Base-by-base conservation (phyloP, 2,888 invertebrate genomes). In the Adelognathus sp. region DNA sequence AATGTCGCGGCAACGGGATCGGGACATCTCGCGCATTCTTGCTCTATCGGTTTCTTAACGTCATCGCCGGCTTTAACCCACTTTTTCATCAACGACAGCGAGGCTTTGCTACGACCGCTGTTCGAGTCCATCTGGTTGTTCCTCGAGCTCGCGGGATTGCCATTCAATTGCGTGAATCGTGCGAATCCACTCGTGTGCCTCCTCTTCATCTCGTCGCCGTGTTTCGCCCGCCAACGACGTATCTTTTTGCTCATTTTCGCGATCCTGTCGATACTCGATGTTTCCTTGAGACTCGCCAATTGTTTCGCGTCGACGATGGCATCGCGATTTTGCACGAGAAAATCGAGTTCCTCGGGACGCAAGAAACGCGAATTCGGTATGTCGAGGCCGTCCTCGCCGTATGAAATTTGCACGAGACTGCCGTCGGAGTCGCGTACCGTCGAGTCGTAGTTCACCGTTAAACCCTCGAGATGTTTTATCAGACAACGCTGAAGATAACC, bases 391-490 rank as follows among this genome's bases (percentile, higher is more conserved):
- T 98, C 98, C 92, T 98, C 98, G 0, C 98, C 98, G 86, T 98
- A 99, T 16, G 96, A 87, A 86, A 95, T 94, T 92, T 98, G 99
- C 64, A 99, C 94, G 1, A 99, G 94, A 88, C 96, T 96, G 33
- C 96, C 96, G 91, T 99, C 99, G 76, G 97, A 96, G 90, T 99
- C 99, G 1, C 87, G 81, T 0, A 99, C 99, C 0, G 99, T 99
- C 87, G 96, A 93, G 91, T 99, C 99, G 90, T 99, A 99, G 70
- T 95, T 94, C 0, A 79, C 96, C 67, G 94, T 94, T n/a, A 99
- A 91, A 3, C 99, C 99, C 93, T 99, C 99, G 80, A 99, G 93
- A 93, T 99, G 98, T 92, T 99, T 99, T 74, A 99, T 97, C 6
- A 99, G 93, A 92, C 99, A 99, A 81, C 91, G 85, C 64, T 91